These are phyloP conservation scores for Atrina japonica DNA, from an alignment of 2,888 invertebrate species.

Conservation along the genomic window DNA sequence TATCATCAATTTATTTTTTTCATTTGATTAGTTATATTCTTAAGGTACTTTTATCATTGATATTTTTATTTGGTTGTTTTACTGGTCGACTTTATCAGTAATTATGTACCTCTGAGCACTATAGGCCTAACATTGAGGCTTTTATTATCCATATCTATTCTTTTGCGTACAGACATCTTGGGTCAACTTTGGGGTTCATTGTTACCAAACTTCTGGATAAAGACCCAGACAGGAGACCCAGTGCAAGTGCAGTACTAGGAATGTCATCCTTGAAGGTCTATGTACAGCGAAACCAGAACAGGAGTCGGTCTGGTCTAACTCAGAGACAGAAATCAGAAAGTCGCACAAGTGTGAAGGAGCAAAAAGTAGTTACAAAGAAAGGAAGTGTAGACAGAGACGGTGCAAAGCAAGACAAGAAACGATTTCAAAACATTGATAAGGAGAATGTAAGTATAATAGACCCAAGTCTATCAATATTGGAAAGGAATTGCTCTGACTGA, in stretches of 20 bases:
- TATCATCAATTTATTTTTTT: too few species aligned
- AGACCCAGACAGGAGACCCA: conserved; percentile 63
- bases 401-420: background rate
- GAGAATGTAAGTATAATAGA: conserved; percentile 23
- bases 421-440: background rate
- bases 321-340: conserved; percentile 2
- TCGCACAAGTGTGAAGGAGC: background rate
- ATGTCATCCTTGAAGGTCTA: conserved; percentile 58
- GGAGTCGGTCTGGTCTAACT: background rate
- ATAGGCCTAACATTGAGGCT: too few species aligned
- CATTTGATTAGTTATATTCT: too few species aligned
- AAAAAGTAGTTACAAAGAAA: background rate
- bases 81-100: too few species aligned
- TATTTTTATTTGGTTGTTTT: too few species aligned
- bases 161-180: conserved; percentile 59
- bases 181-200: conserved; percentile 60
- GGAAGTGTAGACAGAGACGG: too few species aligned
- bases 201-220: conserved; percentile 62
- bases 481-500: too few species aligned
- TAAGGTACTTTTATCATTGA: too few species aligned
- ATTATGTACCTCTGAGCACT: too few species aligned
- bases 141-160: too few species aligned
- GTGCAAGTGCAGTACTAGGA: conserved; percentile 63
- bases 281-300: conserved; percentile 25
- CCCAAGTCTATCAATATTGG: too few species aligned